Percentiles rank a stretch among this genome's conserved stretches.
Evolutionary conservation across 2,797 vertebrate genomes (phyloP).

Genomic region (Anableps anableps): DNA sequence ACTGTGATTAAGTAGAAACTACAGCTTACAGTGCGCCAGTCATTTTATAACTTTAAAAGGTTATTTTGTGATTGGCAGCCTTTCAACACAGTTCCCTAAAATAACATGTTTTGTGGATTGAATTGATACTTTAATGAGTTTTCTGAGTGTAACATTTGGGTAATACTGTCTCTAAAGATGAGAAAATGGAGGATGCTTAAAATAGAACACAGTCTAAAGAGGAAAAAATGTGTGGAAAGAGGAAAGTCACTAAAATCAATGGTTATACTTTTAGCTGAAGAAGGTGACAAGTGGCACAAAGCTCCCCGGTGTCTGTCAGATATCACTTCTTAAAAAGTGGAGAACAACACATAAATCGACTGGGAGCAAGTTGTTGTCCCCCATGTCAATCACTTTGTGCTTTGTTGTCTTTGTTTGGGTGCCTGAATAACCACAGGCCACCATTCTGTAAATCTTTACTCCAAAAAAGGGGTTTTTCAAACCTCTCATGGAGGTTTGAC

Average conservation of each 20-base stretch:
- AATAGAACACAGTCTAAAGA: slow-evolving; percentile 19
- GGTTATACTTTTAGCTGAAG: slow-evolving; percentile 14
- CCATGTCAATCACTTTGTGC: slow-evolving; percentile 32
- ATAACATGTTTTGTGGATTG: slow-evolving; percentile 9
- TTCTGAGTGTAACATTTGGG: not conserved
- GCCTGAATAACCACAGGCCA: slow-evolving; percentile 19
- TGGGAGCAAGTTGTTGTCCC: slow-evolving; percentile 6
- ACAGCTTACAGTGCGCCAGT: not conserved
- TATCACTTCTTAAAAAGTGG: not conserved
- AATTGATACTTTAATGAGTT: not conserved
- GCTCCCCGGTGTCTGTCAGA: slow-evolving; percentile 13
- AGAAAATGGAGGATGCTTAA: slow-evolving; percentile 23
- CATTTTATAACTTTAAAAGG: not conserved
- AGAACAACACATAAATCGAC: not conserved
- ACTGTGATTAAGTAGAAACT: not conserved
- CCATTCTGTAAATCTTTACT: slow-evolving; percentile 3
- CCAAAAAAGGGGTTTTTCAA: slow-evolving; percentile 18
- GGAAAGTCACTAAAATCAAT: slow-evolving; percentile 43
- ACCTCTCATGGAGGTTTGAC: not conserved
- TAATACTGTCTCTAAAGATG: slow-evolving; percentile 10
- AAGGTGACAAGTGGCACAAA: slow-evolving; percentile 32
- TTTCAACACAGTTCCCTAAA: not conserved
- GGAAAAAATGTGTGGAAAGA: slow-evolving; percentile 18
- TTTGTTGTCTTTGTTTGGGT: slow-evolving; percentile 32
- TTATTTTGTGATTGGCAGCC: not conserved